Evolutionary conservation across 2,888 invertebrate genomes (phyloP).

Genomic region (Xestia rhomboidea): DNA sequence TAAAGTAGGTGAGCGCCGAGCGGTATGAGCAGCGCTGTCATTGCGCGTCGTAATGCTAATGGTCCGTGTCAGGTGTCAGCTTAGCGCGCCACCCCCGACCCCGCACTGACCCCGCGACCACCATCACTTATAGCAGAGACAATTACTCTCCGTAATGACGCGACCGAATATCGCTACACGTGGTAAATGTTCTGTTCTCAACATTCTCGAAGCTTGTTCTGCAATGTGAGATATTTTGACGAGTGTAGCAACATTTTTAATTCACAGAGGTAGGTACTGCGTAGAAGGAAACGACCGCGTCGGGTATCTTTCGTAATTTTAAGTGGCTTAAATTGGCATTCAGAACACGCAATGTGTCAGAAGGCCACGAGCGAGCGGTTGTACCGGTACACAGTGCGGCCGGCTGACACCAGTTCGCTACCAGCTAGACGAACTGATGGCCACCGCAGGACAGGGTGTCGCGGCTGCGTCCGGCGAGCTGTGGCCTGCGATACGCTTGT

Average conservation of each 20-base stretch:
- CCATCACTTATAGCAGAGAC: slow-evolving; percentile 22
- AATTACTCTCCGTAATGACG: slow-evolving; percentile 22
- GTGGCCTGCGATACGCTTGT: not conserved
- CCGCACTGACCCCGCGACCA: not conserved
- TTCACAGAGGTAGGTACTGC: not conserved
- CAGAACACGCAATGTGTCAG: slow-evolving; percentile 3
- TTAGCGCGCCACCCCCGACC: slow-evolving; percentile 14
- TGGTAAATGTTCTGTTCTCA: not conserved
- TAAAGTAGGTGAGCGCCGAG: slow-evolving; percentile 2
- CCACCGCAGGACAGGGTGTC: not conserved
- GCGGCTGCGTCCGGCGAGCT: no score
- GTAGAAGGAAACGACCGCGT: slow-evolving; percentile 13
- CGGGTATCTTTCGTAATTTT: slow-evolving; percentile 1
- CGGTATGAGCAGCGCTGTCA: not conserved
- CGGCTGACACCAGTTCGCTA: not conserved
- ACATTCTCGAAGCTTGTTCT: slow-evolving; percentile 18
- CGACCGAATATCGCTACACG: not conserved
- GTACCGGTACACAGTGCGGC: not conserved
- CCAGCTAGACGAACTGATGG: not conserved
- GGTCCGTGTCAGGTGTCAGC: slow-evolving; percentile 6
- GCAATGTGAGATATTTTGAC: slow-evolving; percentile 1
- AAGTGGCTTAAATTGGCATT: slow-evolving; percentile 19
- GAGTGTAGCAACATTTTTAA: not conserved
- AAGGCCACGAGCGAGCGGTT: slow-evolving; percentile 1
- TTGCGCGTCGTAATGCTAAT: not conserved